Percentiles rank a stretch among this genome's conserved stretches.
These are phyloP conservation scores for Pangasius sanitwongsei DNA, from an alignment of 2,797 vertebrate genomes.

Conservation along the genomic window DNA sequence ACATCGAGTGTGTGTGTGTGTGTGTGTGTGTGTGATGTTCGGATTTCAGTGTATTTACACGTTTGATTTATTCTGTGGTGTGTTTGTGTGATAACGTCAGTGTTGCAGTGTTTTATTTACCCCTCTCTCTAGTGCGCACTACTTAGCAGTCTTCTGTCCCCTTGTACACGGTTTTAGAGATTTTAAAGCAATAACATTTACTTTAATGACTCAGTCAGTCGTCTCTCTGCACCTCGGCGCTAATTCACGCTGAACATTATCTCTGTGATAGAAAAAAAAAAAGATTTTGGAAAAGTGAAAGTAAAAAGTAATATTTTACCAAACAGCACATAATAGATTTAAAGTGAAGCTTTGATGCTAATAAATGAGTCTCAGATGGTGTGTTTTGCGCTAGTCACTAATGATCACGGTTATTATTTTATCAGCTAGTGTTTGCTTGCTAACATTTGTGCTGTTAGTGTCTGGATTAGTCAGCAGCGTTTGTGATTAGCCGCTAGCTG, in stretches of 20 bases:
- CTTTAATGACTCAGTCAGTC: neutral
- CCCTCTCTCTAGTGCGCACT: neutral
- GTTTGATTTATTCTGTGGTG: neutral
- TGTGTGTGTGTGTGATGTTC: neutral
- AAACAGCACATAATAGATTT: neutral
- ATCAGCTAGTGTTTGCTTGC: neutral
- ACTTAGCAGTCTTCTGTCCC: neutral
- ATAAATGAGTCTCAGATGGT: neutral
- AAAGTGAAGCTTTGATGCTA: neutral
- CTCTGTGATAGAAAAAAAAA: neutral
- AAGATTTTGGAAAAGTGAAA: neutral
- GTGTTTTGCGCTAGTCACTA: neutral
- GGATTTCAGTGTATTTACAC: neutral
- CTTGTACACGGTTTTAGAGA: neutral
- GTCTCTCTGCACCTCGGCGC: neutral
- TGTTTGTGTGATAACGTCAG: neutral
- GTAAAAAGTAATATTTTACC: neutral
- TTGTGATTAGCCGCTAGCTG: neutral
- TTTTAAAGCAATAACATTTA: neutral
- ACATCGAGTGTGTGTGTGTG: neutral
- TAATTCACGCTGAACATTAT: neutral
- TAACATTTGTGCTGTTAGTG: neutral
- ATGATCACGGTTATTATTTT: neutral
- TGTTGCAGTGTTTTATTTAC: neutral
- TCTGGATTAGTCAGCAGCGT: neutral